Base-by-base conservation (phyloP, 92 coral and sea anemone species). In the Virgularia gustaviana region DNA sequence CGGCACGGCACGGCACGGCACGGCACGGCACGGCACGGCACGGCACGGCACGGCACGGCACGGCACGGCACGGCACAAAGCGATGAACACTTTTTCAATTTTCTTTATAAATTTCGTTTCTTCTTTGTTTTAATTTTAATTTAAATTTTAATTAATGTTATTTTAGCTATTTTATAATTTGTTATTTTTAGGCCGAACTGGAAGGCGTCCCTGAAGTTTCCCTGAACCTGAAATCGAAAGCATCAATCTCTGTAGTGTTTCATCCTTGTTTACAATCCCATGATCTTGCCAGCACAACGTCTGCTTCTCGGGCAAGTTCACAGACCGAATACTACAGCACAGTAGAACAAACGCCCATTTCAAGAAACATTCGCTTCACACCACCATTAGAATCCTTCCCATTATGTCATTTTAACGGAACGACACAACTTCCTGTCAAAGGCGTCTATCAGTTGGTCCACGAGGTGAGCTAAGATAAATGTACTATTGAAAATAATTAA, bases 201-300 rank as follows among this genome's bases (percentile, higher is more conserved):
- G 97, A 88, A 27, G 97, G 97, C 11, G 90, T 91, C 51, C 96
- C 96, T 75, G 95, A 88, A 63, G 77, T 91, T 68, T 86, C 96
- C 16, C 32, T 78, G 22, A 91, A 79, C 67, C 64, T 91, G 28
- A 65, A 81, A 10, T 91, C 96, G 2, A 76, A 88, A 41, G 78
- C 86, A 55, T 64, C 86, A 73, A 89, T 88, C 42, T 87, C 79
- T 70, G 83, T 91, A n/a, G 85, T 86, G 43, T 95, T 88, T 66
- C 97, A 91, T 75, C 97, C 97, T 70, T 83, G 91, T 81, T 90
- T 91, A 31, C 89, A 85, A 23, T 90, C 85, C 36, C 88, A 88
- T 8, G 95, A 88, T 70, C 79, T 95, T 22, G 72, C 84, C 75
- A 91, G 80, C 76, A 45, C 15, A 33, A 31, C 44, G 13, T 34